Evolutionary conservation across 1,140 invertebrate genomes (phyloP).

Genomic region (Neodiprion lecontei): DNA sequence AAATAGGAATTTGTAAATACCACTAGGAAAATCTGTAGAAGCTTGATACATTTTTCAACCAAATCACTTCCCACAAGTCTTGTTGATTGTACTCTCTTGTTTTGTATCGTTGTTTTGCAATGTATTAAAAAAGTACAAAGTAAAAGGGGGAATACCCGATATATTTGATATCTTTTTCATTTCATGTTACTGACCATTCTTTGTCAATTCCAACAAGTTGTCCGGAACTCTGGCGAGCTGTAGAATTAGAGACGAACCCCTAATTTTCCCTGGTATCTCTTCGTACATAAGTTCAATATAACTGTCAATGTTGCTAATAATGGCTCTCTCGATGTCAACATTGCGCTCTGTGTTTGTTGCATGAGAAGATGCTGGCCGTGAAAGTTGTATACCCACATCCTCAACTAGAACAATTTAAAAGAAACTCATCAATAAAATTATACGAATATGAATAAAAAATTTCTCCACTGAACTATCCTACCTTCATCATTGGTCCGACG

Average conservation of each 20-base stretch:
- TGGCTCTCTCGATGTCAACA: conserved; percentile 62
- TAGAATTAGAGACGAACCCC: conserved; percentile 89
- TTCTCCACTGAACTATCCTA: conserved; percentile 8
- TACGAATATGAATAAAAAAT: conserved; percentile 16
- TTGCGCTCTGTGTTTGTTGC: conserved; percentile 43
- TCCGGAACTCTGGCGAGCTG: conserved; percentile 91
- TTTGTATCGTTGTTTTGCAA: neutral
- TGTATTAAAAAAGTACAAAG: conserved; percentile 14
- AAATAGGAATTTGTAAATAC: conserved; percentile 16
- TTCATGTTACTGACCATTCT: conserved; percentile 74
- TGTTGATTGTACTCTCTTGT: neutral
- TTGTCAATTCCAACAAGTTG: conserved; percentile 91
- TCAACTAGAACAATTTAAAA: conserved; percentile 31
- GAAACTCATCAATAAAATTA: conserved; percentile 10
- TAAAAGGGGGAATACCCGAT: conserved; percentile 7
- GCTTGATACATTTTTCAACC: no score
- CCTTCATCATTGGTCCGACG: conserved; percentile 67
- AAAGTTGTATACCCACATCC: conserved; percentile 41
- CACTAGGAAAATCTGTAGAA: no score
- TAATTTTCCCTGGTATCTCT: conserved; percentile 90
- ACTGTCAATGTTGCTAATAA: conserved; percentile 85
- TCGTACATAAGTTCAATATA: conserved; percentile 98
- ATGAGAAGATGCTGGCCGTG: conserved; percentile 54
- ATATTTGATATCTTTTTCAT: neutral
- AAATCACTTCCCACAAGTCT: conserved; percentile 1